Evolutionary conservation across 2,113 vertebrate species (phyloP).

Genomic region (Elephas maximus): DNA sequence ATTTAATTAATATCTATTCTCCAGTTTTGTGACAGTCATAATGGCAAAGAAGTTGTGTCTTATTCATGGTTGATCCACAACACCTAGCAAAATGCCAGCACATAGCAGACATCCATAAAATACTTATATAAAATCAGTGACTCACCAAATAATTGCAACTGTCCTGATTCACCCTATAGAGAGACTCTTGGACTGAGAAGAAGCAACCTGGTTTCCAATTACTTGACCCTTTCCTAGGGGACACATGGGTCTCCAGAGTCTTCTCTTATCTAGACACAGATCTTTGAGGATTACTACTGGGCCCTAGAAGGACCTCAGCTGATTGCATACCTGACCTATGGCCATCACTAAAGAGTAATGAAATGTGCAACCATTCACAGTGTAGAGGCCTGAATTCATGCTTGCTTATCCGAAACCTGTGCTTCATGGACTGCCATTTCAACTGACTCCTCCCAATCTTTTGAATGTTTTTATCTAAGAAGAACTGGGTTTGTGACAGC

Average conservation of each 20-base stretch:
- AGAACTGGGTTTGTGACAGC: neutral
- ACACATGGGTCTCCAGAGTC: neutral
- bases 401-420: constrained; percentile 12
- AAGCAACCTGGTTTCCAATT: neutral
- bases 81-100: neutral
- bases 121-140: neutral
- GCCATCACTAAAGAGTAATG: neutral
- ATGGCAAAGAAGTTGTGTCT: neutral
- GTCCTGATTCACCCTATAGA: neutral
- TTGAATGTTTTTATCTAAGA: neutral
- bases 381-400: neutral
- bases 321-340: neutral
- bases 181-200: neutral
- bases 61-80: constrained; percentile 16
- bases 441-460: constrained; percentile 23
- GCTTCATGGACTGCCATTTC: neutral
- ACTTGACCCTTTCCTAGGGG: accelerated
- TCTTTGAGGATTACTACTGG: neutral
- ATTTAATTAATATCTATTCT: neutral
- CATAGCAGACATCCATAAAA: neutral
- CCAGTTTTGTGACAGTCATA: neutral
- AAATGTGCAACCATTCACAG: constrained; percentile 14
- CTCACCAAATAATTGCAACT: neutral
- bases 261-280: neutral
- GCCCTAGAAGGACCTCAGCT: neutral